phyloP scores from a whole-genome alignment of 2,797 vertebrate species.

The Lates japonicus region DNA sequence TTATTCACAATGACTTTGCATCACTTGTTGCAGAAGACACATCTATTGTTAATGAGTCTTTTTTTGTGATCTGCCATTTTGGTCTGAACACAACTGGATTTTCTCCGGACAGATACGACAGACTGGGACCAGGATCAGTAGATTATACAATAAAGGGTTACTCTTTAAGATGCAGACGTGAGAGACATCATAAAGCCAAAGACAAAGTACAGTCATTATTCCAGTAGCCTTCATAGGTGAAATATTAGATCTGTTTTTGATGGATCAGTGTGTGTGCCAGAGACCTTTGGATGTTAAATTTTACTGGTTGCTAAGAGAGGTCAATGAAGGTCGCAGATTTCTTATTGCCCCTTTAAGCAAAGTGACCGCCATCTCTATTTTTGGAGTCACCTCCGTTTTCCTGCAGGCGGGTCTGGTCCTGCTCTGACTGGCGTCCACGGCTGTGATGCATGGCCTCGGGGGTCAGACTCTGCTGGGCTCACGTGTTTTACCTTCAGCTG shows the following conservation, averaged over 20 bases:
- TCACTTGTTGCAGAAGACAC: too few species aligned
- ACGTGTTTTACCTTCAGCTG: conserved; percentile 61
- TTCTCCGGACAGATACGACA: background rate
- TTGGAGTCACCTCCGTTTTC: background rate
- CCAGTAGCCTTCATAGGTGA: background rate
- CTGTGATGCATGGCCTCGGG: conserved; percentile 21
- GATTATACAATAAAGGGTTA: too few species aligned
- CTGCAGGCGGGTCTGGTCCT: background rate
- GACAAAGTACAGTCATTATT: background rate
- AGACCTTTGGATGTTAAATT: background rate
- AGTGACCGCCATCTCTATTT: conserved; percentile 21
- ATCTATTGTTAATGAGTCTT: too few species aligned
- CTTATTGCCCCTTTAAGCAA: conserved; percentile 8
- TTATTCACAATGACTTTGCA: too few species aligned
- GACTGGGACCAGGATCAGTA: too few species aligned
- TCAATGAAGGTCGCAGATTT: background rate
- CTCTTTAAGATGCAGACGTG: too few species aligned
- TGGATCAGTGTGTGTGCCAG: background rate
- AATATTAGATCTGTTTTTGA: background rate
- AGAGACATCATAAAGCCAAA: background rate
- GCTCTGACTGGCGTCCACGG: conserved; percentile 9
- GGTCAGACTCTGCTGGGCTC: conserved; percentile 25
- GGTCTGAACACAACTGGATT: background rate
- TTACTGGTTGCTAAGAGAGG: conserved; percentile 1
- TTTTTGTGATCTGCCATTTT: too few species aligned